A percentile compares a stretch with the other conserved stretches of the same genome.
These are phyloP conservation scores for Mycteria americana DNA, from an alignment of 2,797 vertebrate species.

Conservation along the genomic window DNA sequence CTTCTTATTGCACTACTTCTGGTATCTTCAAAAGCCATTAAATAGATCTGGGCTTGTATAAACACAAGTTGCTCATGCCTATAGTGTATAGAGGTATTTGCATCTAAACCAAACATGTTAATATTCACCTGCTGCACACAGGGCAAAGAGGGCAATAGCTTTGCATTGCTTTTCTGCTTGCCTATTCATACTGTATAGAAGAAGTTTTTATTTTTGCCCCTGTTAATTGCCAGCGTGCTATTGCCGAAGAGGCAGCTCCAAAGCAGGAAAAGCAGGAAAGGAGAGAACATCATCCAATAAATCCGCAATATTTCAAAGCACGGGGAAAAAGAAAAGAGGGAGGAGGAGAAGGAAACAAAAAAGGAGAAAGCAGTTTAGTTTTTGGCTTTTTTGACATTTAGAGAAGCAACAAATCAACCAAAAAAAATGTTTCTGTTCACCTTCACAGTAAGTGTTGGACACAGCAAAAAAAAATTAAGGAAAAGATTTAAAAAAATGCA, in stretches of 20 bases:
- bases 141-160: not conserved
- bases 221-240: not conserved
- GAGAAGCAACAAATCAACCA: not conserved
- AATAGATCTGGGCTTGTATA: not conserved
- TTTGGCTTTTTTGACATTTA: not conserved
- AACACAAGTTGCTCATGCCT: not conserved
- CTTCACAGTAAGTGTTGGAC: not conserved
- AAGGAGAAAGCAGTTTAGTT: not conserved
- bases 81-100: not conserved
- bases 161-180: not conserved
- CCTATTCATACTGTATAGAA: not conserved
- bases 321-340: not conserved
- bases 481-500: not conserved
- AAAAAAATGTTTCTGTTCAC: not conserved
- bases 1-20: not conserved
- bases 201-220: not conserved
- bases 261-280: not conserved
- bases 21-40: not conserved
- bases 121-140: not conserved
- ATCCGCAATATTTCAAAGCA: not conserved
- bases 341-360: not conserved
- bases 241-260: not conserved
- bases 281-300: not conserved
- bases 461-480: not conserved
- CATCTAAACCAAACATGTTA: not conserved